These are phyloP conservation scores for Saturnia pavonia DNA, from an alignment of 2,888 invertebrate species.

Conservation along the genomic window DNA sequence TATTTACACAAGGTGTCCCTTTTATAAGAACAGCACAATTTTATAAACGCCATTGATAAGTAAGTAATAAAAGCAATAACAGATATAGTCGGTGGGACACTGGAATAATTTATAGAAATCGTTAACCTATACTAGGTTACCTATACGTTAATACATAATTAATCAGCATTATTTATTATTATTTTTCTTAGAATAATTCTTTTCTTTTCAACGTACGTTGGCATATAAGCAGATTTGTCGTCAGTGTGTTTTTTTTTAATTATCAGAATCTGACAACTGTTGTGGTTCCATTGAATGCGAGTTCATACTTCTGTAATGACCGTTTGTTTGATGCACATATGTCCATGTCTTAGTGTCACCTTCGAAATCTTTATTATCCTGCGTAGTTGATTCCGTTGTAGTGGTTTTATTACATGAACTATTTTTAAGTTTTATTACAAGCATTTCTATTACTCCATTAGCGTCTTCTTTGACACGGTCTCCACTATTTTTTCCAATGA, in stretches of 20 bases:
- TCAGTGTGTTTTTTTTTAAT: constrained; percentile 54
- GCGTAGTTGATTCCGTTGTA: constrained; percentile 27
- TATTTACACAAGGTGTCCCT: constrained; percentile 42
- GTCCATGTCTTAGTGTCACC: constrained; percentile 46
- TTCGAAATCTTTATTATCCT: constrained; percentile 30
- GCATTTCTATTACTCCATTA: constrained; percentile 31
- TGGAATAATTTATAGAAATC: constrained; percentile 19
- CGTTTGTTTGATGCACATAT: constrained; percentile 70
- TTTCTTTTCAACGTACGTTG: constrained; percentile 67
- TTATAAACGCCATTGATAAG: neutral
- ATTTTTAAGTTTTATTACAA: constrained; percentile 57
- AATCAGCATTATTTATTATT: constrained; percentile 24
- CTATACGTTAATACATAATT: constrained; percentile 1
- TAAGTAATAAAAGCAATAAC: neutral
- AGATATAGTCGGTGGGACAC: constrained; percentile 41
- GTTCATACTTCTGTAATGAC: constrained; percentile 65
- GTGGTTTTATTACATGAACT: constrained; percentile 39
- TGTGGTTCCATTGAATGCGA: constrained; percentile 44
- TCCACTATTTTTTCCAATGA: constrained; percentile 27
- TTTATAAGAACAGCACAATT: constrained; percentile 29
- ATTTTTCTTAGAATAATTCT: constrained; percentile 46
- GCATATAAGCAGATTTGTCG: constrained; percentile 52
- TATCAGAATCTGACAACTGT: constrained; percentile 29
- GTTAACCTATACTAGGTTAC: neutral
- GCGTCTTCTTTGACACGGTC: constrained; percentile 10